Evolutionary conservation across 2,797 vertebrate species (phyloP).

Genomic region (Rhynchonycteris naso): DNA sequence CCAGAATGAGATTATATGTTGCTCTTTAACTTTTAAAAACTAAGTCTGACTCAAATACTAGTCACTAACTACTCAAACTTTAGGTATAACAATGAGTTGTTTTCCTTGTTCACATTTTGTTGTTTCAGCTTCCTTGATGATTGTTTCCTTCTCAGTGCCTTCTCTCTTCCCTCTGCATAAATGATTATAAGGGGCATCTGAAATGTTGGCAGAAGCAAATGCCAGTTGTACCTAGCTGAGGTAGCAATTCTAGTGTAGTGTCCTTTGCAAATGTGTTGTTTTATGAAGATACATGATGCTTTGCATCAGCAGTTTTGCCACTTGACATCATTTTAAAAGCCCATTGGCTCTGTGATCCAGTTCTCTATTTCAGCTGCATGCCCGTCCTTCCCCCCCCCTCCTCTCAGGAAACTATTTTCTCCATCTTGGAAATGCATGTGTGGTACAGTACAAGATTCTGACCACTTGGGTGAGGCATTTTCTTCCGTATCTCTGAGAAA

Average conservation of each 20-base stretch:
- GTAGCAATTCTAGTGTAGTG: neutral
- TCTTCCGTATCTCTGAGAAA: neutral
- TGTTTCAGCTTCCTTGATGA: neutral
- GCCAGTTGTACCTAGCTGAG: neutral
- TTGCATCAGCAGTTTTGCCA: neutral
- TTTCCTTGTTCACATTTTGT: conserved; percentile 24
- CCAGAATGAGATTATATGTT: conserved; percentile 54
- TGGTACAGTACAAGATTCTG: neutral
- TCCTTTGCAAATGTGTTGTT: conserved; percentile 53
- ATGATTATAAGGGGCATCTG: neutral
- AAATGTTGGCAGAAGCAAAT: conserved; percentile 15
- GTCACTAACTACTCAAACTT: conserved; percentile 47
- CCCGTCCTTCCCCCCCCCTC: no score
- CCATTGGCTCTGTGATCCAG: neutral
- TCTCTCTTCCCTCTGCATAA: neutral
- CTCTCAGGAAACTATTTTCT: neutral
- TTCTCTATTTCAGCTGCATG: neutral
- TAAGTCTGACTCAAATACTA: conserved; percentile 53
- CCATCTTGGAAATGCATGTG: neutral
- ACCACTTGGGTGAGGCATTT: neutral
- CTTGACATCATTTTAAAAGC: conserved; percentile 47
- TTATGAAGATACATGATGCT: conserved; percentile 49
- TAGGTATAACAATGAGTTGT: neutral
- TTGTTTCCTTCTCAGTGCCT: neutral
- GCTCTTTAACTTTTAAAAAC: conserved; percentile 55